Evolutionary conservation across 2,888 invertebrate species (phyloP).

Genomic region (Oligia latruncula): DNA sequence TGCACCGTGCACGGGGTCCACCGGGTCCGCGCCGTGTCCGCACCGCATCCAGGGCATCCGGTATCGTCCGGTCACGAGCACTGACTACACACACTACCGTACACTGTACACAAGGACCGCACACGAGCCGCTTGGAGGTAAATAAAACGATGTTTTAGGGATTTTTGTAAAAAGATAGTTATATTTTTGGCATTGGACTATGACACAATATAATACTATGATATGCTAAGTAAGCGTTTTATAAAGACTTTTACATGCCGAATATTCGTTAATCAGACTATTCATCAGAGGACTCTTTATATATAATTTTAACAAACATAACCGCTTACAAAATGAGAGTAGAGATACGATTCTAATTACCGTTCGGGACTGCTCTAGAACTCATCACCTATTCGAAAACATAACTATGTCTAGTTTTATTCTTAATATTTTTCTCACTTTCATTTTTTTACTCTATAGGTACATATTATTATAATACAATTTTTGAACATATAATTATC

Average conservation of each 20-base stretch:
- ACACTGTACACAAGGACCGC: conserved; percentile 59
- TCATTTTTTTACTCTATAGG: conserved; percentile 89
- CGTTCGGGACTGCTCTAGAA: conserved; percentile 84
- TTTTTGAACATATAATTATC: conserved; percentile 90
- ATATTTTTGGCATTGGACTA: conserved; percentile 91
- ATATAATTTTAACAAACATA: conserved; percentile 90
- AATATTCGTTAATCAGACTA: conserved; percentile 90
- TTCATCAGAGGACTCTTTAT: conserved; percentile 90
- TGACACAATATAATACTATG: conserved; percentile 91
- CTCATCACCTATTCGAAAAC: conserved; percentile 87
- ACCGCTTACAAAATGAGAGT: conserved; percentile 89
- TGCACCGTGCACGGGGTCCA: conserved; percentile 18
- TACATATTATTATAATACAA: conserved; percentile 89
- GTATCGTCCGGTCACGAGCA: conserved; percentile 48
- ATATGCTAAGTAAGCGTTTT: conserved; percentile 91
- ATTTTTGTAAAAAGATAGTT: conserved; percentile 91
- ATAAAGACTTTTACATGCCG: conserved; percentile 91
- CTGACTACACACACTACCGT: conserved; percentile 62
- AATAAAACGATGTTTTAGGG: conserved; percentile 88
- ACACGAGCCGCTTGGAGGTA: conserved; percentile 74
- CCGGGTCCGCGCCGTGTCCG: conserved; percentile 31
- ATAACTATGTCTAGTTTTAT: conserved; percentile 88
- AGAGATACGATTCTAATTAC: conserved; percentile 84
- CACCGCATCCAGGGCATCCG: conserved; percentile 55
- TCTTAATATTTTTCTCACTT: conserved; percentile 90